Base-by-base conservation (phyloP, 2,888 invertebrate species). In the Athalia cordata region DNA sequence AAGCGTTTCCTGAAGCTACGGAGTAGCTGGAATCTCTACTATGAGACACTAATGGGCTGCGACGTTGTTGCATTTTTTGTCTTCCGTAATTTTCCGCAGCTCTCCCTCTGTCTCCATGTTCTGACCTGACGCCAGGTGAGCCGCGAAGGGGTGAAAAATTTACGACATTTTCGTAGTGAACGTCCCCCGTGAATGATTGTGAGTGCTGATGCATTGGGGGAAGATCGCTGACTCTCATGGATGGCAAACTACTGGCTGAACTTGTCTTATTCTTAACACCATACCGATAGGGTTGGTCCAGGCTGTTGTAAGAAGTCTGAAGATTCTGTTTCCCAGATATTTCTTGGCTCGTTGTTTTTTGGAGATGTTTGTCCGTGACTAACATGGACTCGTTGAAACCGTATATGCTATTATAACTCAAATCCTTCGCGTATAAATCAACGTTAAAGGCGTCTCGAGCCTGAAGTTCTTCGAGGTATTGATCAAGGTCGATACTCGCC, bases 401-500 rank as follows among this genome's bases (percentile, higher is more conserved):
- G 74, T 89, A 89, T 6, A 89, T 87, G 50, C 88, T 87, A 67
- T 88, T 89, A 81, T 88, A 88, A 43, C 87, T 87, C 5, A 88
- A 80, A 52, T 88, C 87, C 65, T 89, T 89, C 13, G 91, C 84
- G 78, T 89, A 92, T 29, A 88, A 80, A 64, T 89, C 90, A 0
- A 89, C 87, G 80, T 90, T 89, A 76, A 82, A 91, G 59, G 91
- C 87, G 80, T 92, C 92, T 77, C 91, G 91, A 2, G 93, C 91
- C 85, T 93, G 93, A 80, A 95, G 90, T 81, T 94, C 93, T 83
- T 93, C 93, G 67, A 95, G 91, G 87, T 94, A 95, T 80, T 92
- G 92, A 87, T 95, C 95, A 72, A 95, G 90, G 85, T 95, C 94
- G n/a, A 93, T 91, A 81, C 92, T 93, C 45, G 91, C 90, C 59